These are phyloP conservation scores for Sebastolobus altivelis DNA, from an alignment of 2,797 vertebrate species.

Conservation along the genomic window DNA sequence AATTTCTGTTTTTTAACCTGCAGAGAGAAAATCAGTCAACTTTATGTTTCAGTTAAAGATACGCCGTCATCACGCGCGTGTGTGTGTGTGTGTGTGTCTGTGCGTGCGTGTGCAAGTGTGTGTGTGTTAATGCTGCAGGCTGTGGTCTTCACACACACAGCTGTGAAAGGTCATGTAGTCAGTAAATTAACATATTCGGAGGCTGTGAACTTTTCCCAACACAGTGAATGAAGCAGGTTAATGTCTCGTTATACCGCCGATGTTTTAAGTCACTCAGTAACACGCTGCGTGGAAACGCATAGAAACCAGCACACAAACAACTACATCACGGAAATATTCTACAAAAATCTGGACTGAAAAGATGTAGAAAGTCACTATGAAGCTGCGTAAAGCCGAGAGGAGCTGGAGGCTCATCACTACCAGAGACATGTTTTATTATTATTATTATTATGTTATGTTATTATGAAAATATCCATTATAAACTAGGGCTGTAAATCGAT, in stretches of 20 bases:
- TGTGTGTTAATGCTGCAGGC: background rate
- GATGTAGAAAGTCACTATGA: too few relatives aligned
- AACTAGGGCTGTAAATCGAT: too few relatives aligned
- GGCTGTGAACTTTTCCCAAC: background rate
- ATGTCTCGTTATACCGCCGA: background rate
- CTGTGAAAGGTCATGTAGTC: conserved; percentile 9
- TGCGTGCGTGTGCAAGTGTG: conserved; percentile 15
- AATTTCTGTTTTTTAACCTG: background rate
- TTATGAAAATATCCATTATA: too few relatives aligned
- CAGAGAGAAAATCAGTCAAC: background rate
- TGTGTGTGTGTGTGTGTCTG: background rate
- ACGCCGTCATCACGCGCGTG: background rate
- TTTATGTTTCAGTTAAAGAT: background rate
- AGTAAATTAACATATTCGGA: conserved; percentile 13
- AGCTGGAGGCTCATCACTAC: too few relatives aligned
- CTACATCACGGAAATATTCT: too few relatives aligned
- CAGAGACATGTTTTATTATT: too few relatives aligned
- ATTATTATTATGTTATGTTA: too few relatives aligned
- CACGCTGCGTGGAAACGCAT: too few relatives aligned
- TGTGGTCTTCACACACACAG: background rate
- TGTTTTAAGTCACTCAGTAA: background rate
- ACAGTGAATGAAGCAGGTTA: background rate
- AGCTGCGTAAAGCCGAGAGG: too few relatives aligned
- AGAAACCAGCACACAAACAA: too few relatives aligned
- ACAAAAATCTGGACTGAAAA: too few relatives aligned